Evolutionary conservation across 2,113 vertebrate genomes (phyloP), one percentile per base, ranked within the genome.

Genomic region (Gyps fulvus): DNA sequence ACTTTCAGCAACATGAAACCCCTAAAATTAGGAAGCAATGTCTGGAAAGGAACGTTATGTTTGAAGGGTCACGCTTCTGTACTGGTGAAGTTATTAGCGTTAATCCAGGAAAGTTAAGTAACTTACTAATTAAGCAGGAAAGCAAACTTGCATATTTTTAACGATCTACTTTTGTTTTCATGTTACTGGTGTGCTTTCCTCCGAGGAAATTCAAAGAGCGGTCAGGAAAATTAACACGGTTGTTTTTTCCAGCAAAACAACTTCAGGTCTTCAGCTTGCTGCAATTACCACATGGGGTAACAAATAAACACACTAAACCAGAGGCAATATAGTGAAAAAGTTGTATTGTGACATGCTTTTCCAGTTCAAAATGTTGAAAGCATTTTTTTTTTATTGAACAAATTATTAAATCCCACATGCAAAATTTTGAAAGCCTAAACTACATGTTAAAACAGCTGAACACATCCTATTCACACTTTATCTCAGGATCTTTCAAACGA

Each of bases 1-100:
- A 98, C 97, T 97, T 93, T 95, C 97, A 98, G 99, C 98, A 99
- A 99, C 97, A 98, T 90, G 99, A 99, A 98, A 98, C 98, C 96
- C 97, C 98, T 98, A 98, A 98, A 98, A 98, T 98, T 98, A 98
- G 97, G 96, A 97, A 97, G 94, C 92, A 97, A 95, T 93, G 97
- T 91, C 88, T 94, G 95, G 91, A 97, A 97, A 97, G 95, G 94
- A 98, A 96, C 93, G 95, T 91, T 91, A 95, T 66, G 50, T 95
- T 93, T 93, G 95, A 95, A 95, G 97, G 95, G 95, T 96, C 95
- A 97, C 76, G 93, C 95, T 96, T 91, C 87, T 91, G 40, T 91
- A 95, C 95, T 87, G 90, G 67, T 84, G 57, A 85, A 87, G 95
- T 93, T 95, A 92, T 97, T 97, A 96, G 96, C n/a, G 88, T 96